Evolutionary conservation across 1,140 invertebrate genomes (phyloP), one percentile per base, ranked within the genome.

Genomic region (Leptinotarsa undecemlineata): DNA sequence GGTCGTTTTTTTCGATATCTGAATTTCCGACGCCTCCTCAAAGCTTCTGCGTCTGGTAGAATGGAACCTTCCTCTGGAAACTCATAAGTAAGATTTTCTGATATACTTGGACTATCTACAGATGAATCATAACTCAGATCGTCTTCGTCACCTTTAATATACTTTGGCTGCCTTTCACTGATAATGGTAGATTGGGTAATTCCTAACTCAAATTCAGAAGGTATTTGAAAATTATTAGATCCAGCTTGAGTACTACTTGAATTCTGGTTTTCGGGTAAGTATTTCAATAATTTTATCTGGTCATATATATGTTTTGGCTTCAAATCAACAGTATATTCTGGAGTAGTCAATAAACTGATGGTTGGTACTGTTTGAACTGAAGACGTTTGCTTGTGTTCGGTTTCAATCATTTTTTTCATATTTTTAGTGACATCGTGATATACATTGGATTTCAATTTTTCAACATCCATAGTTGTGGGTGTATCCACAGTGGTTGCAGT

Each of bases 291-390:
- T 47, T 78, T 68, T 20, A 81, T 82, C 72, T 81, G 81, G 62
- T 81, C 78, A 63, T 82, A 81, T 51, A 80, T 80, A 76, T 81
- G 79, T 76, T 80, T 79, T 1, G 81, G 81, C 61, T 74, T 78
- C 14, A 81, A 66, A 68, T 79, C 63, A 17, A 80, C 74, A 3
- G 79, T 79, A 48, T 81, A 81, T 73, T 76, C 76, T 60, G 80
- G 80, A 61, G 81, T 82, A 20, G 81, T 82, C 21, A 81, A 77
- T 1, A 79, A 48, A 48, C 57, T 69, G 2, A 73, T 70, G 2
- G 63, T 63, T 23, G 63, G 20, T 15, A 57, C 51, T 19, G 51
- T 57, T n/a, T 57, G 51, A 3, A 57, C 51, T 5, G 51, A 13
- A 57, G 51, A 19, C 8, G 14, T 57, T n/a, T 57, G 15, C 15